Evolutionary conservation across 1,140 invertebrate species (phyloP).

Genomic region (Drosophila lini): DNA sequence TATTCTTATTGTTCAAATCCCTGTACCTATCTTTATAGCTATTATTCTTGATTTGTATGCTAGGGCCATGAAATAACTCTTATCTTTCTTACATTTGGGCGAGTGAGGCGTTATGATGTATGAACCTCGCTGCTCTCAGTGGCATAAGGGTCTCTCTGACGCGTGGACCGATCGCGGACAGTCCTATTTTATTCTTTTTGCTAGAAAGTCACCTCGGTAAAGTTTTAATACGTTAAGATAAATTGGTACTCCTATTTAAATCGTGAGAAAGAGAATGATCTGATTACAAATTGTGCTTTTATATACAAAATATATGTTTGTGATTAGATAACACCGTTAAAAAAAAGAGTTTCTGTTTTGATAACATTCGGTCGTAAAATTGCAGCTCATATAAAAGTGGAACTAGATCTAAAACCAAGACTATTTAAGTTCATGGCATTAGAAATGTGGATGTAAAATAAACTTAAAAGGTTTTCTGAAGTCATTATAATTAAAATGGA

Average conservation of each 20-base stretch:
- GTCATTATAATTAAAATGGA: slow-evolving; percentile 47
- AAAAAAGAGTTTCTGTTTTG: background rate
- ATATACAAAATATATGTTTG: background rate
- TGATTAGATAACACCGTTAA: background rate
- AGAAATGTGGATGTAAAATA: background rate
- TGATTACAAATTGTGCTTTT: background rate
- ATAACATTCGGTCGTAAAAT: background rate
- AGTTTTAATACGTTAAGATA: background rate
- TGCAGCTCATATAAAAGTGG: no score
- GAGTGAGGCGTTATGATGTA: background rate
- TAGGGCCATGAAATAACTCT: background rate
- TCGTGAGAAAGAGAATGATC: background rate
- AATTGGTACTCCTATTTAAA: background rate
- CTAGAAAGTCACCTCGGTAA: background rate
- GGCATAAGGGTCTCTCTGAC: background rate
- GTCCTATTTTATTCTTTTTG: no score
- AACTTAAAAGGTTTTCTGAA: background rate
- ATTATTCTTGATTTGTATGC: background rate
- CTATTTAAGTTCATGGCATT: background rate
- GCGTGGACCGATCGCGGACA: background rate
- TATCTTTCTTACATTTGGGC: background rate
- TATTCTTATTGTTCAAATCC: background rate
- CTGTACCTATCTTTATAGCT: background rate
- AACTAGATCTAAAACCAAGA: no score
- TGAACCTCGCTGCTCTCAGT: background rate